These are phyloP conservation scores for Caprella mutica DNA, from an alignment of 2,888 invertebrate genomes.

Conservation along the genomic window DNA sequence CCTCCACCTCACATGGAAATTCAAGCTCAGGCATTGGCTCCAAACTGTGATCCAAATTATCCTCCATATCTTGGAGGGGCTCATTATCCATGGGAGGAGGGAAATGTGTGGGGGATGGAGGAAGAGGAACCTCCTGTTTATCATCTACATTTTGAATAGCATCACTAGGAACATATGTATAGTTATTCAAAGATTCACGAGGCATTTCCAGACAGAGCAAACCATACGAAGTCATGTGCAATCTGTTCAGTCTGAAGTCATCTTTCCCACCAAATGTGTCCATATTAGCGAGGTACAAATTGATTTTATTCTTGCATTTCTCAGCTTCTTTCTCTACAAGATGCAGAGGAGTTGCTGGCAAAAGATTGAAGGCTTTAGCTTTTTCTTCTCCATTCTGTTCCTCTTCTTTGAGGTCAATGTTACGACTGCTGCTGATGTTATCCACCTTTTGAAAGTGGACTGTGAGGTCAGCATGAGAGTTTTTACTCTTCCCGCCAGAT, in stretches of 20 bases:
- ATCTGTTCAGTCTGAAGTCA: constrained; percentile 41
- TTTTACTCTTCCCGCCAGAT: constrained; percentile 11
- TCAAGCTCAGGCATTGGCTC: background rate
- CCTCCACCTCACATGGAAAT: background rate
- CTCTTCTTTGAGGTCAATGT: constrained; percentile 36
- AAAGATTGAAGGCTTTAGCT: constrained; percentile 14
- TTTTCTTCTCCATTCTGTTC: constrained; percentile 16
- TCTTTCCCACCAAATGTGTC: constrained; percentile 42
- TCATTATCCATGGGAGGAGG: background rate
- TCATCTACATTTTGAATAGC: no score
- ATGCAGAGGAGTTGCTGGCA: constrained; percentile 31
- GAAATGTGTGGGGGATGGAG: background rate
- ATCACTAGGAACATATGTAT: background rate
- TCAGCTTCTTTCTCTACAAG: constrained; percentile 32
- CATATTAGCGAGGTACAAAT: constrained; percentile 33
- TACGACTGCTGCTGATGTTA: constrained; percentile 38
- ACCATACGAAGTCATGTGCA: constrained; percentile 21
- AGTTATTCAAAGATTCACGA: constrained; percentile 11
- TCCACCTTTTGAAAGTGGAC: constrained; percentile 39
- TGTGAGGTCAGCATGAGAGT: constrained; percentile 2
- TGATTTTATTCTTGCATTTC: constrained; percentile 22
- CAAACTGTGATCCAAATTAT: background rate
- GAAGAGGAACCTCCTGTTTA: background rate
- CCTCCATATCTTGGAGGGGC: no score
- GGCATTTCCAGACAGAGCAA: constrained; percentile 28